Conservation (phyloP, 2,797 vertebrate genomes). For the Otus scops region DNA sequence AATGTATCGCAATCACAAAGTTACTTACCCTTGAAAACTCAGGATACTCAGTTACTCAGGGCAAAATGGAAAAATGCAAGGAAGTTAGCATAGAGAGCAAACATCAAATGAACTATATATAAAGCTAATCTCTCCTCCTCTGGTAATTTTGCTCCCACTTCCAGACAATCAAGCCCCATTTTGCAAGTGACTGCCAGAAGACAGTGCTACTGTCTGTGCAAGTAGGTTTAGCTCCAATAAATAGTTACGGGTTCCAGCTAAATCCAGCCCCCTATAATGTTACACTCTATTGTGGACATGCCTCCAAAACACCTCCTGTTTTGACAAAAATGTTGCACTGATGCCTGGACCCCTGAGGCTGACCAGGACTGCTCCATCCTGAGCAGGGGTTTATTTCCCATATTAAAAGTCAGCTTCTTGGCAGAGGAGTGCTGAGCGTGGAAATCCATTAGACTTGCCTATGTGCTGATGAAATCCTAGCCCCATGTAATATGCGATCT, state of each 20-base stretch:
- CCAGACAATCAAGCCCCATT: neutral
- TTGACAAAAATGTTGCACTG: neutral
- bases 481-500: neutral
- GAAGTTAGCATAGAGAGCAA: neutral
- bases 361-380: neutral
- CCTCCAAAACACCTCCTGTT: neutral
- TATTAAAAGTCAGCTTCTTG: conserved; percentile 33
- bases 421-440: conserved; percentile 24
- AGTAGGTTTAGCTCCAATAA: neutral
- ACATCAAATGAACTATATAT: neutral
- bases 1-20: neutral
- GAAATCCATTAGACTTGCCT: conserved; percentile 30
- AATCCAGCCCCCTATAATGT: neutral
- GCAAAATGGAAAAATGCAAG: neutral
- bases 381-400: conserved; percentile 1
- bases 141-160: neutral
- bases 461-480: neutral
- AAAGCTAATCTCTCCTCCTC: neutral
- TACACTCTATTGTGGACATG: neutral
- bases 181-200: neutral
- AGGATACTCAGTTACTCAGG: neutral
- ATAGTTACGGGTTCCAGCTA: neutral
- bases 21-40: conserved; percentile 19
- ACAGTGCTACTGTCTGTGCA: neutral
- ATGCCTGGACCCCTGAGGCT: neutral